Conservation (phyloP, 2,888 invertebrate genomes). For the Yponomeuta sedellus region DNA sequence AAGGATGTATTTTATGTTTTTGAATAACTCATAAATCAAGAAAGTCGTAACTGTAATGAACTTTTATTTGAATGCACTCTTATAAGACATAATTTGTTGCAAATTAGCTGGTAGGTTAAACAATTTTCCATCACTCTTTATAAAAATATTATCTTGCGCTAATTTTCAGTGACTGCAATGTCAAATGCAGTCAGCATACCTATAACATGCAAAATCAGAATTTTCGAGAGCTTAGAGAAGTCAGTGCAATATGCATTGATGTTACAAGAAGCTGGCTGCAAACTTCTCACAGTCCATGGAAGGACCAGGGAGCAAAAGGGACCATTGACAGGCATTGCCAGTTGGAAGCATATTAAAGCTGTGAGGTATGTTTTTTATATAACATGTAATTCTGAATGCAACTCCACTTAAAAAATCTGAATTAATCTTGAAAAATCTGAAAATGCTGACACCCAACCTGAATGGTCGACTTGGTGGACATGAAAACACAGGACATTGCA, state of each 20-base stretch:
- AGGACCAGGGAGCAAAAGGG: constrained; percentile 97
- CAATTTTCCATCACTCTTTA: no score
- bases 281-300: constrained; percentile 96
- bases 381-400: no score
- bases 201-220: constrained; percentile 97
- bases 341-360: constrained; percentile 94
- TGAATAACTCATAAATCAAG: no score
- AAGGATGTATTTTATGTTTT: no score
- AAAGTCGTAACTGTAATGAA: no score
- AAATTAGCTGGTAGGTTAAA: no score
- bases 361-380: constrained; percentile 82
- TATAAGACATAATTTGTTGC: no score
- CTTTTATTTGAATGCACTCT: no score
- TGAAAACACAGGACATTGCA: no score
- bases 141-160: not conserved
- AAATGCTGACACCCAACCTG: not conserved
- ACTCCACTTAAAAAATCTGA: no score
- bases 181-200: constrained; percentile 86
- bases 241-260: constrained; percentile 95
- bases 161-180: constrained; percentile 81
- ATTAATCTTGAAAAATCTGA: no score
- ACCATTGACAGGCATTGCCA: constrained; percentile 94
- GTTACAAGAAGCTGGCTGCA: constrained; percentile 95
- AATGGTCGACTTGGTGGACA: no score
- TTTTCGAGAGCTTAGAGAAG: constrained; percentile 89